Conservation (phyloP, 2,113 vertebrate genomes). For the Oostethus manadensis region DNA sequence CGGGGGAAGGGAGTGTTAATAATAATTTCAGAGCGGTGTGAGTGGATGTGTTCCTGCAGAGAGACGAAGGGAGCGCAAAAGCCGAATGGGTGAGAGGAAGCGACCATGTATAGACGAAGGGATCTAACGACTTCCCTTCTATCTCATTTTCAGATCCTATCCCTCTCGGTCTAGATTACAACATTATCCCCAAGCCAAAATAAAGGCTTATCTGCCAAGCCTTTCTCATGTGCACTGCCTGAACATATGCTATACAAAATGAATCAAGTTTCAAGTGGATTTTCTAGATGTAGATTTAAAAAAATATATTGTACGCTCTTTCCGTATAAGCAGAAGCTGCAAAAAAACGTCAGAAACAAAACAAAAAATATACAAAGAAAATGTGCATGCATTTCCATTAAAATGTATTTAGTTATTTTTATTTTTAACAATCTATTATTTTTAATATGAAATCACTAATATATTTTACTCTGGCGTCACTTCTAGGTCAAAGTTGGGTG, state of each 20-base stretch:
- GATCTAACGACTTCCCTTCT: constrained; percentile 51
- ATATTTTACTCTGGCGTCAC: too few relatives aligned
- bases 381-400: too few relatives aligned
- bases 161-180: constrained; percentile 40
- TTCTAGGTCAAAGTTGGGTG: too few relatives aligned
- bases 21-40: constrained; percentile 58
- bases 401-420: too few relatives aligned
- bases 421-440: too few relatives aligned
- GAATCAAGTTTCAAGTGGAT: constrained; percentile 13
- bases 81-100: constrained; percentile 33
- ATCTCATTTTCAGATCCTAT: constrained; percentile 60
- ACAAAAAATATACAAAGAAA: too few relatives aligned
- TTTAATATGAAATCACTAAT: too few relatives aligned
- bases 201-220: constrained; percentile 43
- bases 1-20: constrained; percentile 49
- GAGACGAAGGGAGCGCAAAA: constrained; percentile 30
- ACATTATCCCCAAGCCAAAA: constrained; percentile 45
- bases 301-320: too few relatives aligned
- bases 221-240: constrained; percentile 23
- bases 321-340: too few relatives aligned
- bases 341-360: too few relatives aligned
- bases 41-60: constrained; percentile 50
- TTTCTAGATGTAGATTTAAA: neutral
- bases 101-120: constrained; percentile 29
- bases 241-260: constrained; percentile 17